Evolutionary conservation across 1,140 invertebrate genomes (phyloP), one percentile per base, ranked within the genome.

Genomic region (Panagrolaimus sp.): DNA sequence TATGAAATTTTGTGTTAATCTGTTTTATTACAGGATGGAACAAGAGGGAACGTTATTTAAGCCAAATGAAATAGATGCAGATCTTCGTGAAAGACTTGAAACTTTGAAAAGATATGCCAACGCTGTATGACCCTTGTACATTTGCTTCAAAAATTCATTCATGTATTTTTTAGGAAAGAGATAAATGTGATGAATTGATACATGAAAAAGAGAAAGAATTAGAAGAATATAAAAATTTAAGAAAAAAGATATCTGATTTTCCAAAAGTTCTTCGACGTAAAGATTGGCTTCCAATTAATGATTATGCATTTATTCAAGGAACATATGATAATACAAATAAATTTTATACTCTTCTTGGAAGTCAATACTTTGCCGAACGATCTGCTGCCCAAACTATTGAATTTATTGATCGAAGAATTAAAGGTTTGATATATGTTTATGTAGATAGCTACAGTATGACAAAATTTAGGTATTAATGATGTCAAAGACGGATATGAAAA

Each of bases 261-360:
- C 51, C 51, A 11, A 14, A 57, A 11, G 4, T 20, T 20, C 51
- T 57, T 23, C 51, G 51, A 9, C 51, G 27, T 23, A 16, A 57
- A 11, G 51, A 57, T 9, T 57, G 51, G 51, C 51, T 57, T 27
- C 51, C 51, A 3, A 5, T 57, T 0, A 57, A 16, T 57, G 51
- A 20, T 3, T 57, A 20, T 25, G 51, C 51, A 1, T 57, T 57
- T 57, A 27, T 57, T 57, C 51, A 16, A 0, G 51, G 51, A 20
- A 57, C 51, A 5, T 57, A 25, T n/a, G 51, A 57, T 27, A 57
- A 57, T 20, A 57, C 51, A 20, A 57, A 57, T 27, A 57, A 57
- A 27, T 57, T 57, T 20, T 57, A 20, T 11, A 57, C 51, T 20
- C 20, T 57, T 20, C 51, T 57, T 9, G 51, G 51, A 57, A n/a